Percentiles rank a stretch among this genome's conserved stretches.
Evolutionary conservation across 1,140 invertebrate species (phyloP).

Genomic region (Leptinotarsa lineolata): DNA sequence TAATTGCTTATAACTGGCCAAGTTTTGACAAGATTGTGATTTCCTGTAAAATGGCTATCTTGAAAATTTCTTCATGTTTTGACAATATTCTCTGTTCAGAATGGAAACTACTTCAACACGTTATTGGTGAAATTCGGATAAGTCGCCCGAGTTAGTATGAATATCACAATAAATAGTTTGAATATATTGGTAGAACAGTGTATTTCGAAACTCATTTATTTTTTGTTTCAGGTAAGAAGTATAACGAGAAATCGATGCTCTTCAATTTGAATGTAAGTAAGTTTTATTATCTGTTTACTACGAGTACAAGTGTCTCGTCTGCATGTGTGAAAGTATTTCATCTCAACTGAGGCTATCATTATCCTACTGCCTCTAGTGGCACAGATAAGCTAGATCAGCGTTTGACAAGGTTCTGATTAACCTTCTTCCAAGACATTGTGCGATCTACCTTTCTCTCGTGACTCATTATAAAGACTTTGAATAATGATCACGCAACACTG

Average conservation of each 20-base stretch:
- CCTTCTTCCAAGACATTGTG: not conserved
- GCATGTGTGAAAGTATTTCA: not conserved
- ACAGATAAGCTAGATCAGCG: not conserved
- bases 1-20: too few species aligned
- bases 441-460: slow-evolving; percentile 2
- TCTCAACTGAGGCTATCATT: not conserved
- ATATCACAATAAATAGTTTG: too few species aligned
- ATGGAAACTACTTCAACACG: too few species aligned
- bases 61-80: too few species aligned
- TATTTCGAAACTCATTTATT: not conserved
- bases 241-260: not conserved
- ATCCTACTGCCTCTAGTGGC: not conserved
- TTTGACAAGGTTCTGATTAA: slow-evolving; percentile 1
- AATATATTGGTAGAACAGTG: too few species aligned
- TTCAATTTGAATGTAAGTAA: not conserved
- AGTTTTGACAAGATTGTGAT: too few species aligned
- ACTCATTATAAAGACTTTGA: not conserved
- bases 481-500: too few species aligned
- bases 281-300: not conserved
- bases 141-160: too few species aligned
- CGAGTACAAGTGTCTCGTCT: not conserved
- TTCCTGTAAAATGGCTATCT: too few species aligned
- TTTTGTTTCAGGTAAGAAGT: slow-evolving; percentile 2
- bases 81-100: too few species aligned
- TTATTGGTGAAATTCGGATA: too few species aligned